These are phyloP conservation scores for Drosophila truncata DNA, from an alignment of 1,140 invertebrate species.

Conservation along the genomic window DNA sequence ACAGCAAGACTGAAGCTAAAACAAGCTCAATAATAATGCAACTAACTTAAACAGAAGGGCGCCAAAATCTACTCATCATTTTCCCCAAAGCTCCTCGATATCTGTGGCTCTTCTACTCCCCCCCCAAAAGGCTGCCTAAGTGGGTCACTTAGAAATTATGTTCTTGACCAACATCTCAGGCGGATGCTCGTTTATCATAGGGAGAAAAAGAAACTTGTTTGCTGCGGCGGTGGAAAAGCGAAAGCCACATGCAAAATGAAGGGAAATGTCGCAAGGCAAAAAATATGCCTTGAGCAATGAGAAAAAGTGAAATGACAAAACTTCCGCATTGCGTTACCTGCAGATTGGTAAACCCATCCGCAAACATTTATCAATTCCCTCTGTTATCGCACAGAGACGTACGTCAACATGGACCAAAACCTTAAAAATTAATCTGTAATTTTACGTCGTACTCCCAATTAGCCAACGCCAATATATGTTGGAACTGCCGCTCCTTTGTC, in stretches of 20 bases:
- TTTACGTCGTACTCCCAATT: slow-evolving; percentile 48
- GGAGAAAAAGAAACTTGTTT: slow-evolving; percentile 14
- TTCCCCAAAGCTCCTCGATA: not conserved
- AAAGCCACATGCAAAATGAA: slow-evolving; percentile 33
- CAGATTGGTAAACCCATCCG: slow-evolving; percentile 16
- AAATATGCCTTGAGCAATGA: slow-evolving; percentile 26
- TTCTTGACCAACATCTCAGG: slow-evolving; percentile 61
- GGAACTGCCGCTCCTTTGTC: slow-evolving; percentile 2
- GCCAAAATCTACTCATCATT: not conserved
- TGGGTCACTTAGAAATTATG: slow-evolving; percentile 72
- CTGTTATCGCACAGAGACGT: not conserved
- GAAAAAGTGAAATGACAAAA: slow-evolving; percentile 58
- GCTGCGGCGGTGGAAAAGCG: slow-evolving; percentile 1
- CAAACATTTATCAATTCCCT: slow-evolving; percentile 12
- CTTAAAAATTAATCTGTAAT: slow-evolving; percentile 60
- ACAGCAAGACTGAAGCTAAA: not conserved
- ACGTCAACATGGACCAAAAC: slow-evolving; percentile 35
- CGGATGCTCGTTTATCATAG: slow-evolving; percentile 67
- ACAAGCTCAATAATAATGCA: not conserved
- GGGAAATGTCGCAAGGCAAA: slow-evolving; percentile 23
- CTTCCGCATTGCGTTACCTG: slow-evolving; percentile 53
- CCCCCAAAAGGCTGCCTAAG: slow-evolving; percentile 33
- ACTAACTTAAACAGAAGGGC: too few species aligned
- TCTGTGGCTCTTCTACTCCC: not conserved
- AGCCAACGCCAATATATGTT: slow-evolving; percentile 60